These are phyloP conservation scores for Osmoderma eremita DNA, from an alignment of 2,888 invertebrate genomes.

Conservation along the genomic window DNA sequence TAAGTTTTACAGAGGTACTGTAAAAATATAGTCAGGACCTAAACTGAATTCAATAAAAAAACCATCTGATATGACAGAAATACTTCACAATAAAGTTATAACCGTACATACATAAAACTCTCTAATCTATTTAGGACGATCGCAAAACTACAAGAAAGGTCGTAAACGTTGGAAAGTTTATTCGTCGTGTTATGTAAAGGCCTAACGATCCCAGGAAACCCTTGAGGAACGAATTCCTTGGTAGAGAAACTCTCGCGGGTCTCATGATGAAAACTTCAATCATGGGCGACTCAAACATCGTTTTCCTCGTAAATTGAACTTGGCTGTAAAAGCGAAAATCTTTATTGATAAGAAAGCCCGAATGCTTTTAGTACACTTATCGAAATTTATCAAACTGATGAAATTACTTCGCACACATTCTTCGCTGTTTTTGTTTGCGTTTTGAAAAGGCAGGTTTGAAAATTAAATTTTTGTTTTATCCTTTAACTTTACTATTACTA, in stretches of 20 bases:
- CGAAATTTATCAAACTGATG: too few species aligned
- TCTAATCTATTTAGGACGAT: neutral
- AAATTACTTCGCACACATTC: too few species aligned
- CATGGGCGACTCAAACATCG: constrained; percentile 18
- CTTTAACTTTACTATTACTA: too few species aligned
- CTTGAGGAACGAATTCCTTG: constrained; percentile 22
- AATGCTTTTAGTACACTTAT: neutral
- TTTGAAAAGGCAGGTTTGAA: too few species aligned
- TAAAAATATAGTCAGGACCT: too few species aligned
- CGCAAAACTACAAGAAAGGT: constrained; percentile 18
- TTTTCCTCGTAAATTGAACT: constrained; percentile 21
- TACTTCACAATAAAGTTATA: too few species aligned
- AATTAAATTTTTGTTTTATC: too few species aligned
- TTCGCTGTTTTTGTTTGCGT: too few species aligned
- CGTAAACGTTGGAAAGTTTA: constrained; percentile 5
- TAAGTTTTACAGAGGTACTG: too few species aligned
- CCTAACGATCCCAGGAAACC: constrained; percentile 24
- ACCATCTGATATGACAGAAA: too few species aligned
- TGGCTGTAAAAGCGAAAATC: constrained; percentile 7
- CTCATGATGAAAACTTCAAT: constrained; percentile 29
- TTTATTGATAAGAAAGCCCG: constrained; percentile 3
- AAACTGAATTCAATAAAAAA: too few species aligned
- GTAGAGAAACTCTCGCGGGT: constrained; percentile 8
- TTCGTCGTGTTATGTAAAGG: constrained; percentile 29
- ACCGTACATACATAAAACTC: neutral